Conservation (phyloP, 35 echinoderm and acorn worm genomes). For the Stichopus chloronotus region DNA sequence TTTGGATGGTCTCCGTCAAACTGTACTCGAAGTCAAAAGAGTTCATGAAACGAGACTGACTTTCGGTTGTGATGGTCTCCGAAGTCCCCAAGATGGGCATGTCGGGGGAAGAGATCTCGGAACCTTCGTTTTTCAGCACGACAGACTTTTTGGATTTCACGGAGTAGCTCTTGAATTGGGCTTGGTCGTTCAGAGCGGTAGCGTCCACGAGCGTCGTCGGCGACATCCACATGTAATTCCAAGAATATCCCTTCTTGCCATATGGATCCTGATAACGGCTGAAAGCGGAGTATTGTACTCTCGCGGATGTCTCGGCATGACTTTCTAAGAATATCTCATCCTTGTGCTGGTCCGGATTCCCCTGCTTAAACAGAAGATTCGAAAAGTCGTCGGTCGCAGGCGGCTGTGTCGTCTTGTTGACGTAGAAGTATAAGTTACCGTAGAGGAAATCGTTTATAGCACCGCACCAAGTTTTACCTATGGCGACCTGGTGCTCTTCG, state of each 20-base stretch:
- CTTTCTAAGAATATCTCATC: background rate
- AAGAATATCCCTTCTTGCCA: background rate
- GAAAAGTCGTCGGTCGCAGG: slow-evolving; percentile 18
- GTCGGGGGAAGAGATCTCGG: background rate
- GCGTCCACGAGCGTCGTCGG: background rate
- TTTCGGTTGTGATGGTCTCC: background rate
- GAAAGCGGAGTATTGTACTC: background rate
- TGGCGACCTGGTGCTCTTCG: background rate
- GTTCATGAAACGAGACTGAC: background rate
- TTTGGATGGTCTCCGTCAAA: background rate
- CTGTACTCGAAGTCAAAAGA: background rate
- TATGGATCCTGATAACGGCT: background rate
- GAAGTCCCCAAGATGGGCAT: background rate
- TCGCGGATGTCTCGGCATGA: background rate
- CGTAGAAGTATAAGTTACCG: slow-evolving; percentile 18
- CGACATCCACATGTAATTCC: background rate
- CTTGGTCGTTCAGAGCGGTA: background rate
- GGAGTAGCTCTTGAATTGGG: no score
- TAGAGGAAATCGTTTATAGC: background rate
- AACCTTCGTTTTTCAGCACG: background rate
- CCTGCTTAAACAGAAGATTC: background rate
- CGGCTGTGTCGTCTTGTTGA: slow-evolving; percentile 25
- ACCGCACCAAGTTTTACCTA: background rate
- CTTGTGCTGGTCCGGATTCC: background rate
- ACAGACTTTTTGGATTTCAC: background rate